Evolutionary conservation across 2,888 invertebrate genomes (phyloP).

Genomic region (Drosophila suboccidentalis): DNA sequence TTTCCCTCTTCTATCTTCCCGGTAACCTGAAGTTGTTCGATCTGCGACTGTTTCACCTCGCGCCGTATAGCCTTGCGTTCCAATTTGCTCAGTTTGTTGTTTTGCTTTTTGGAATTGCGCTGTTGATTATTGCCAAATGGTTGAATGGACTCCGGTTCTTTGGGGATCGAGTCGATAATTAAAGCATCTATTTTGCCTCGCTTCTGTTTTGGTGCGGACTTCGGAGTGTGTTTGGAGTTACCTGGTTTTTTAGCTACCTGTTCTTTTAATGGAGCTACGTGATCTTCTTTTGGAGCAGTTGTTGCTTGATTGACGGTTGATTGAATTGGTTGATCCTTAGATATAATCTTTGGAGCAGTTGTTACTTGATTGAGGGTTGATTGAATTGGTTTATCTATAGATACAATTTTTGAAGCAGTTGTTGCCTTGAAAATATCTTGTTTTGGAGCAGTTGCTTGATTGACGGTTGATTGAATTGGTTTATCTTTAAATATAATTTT

Average conservation of each 20-base stretch:
- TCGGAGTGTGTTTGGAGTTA: background rate
- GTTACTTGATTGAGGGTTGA: background rate
- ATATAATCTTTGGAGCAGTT: background rate
- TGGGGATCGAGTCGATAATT: background rate
- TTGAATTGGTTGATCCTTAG: background rate
- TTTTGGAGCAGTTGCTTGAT: too few relatives aligned
- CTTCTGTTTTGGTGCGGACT: background rate
- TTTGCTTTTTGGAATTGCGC: background rate
- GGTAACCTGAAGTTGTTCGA: background rate
- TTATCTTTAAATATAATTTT: background rate
- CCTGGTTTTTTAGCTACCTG: background rate
- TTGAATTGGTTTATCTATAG: background rate
- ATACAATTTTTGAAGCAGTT: background rate
- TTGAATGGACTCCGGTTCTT: background rate
- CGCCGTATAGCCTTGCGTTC: constrained; percentile 33
- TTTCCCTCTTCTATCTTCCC: background rate
- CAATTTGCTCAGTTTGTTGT: constrained; percentile 18
- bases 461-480: background rate
- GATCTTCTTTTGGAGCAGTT: background rate
- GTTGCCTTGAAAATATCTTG: background rate
- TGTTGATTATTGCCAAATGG: background rate
- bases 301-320: constrained; percentile 1
- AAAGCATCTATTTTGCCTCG: background rate
- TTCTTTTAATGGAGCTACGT: background rate
- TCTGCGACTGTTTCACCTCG: background rate